These are phyloP conservation scores for Prunella himalayana DNA, from an alignment of 2,113 vertebrate species.

Conservation along the genomic window DNA sequence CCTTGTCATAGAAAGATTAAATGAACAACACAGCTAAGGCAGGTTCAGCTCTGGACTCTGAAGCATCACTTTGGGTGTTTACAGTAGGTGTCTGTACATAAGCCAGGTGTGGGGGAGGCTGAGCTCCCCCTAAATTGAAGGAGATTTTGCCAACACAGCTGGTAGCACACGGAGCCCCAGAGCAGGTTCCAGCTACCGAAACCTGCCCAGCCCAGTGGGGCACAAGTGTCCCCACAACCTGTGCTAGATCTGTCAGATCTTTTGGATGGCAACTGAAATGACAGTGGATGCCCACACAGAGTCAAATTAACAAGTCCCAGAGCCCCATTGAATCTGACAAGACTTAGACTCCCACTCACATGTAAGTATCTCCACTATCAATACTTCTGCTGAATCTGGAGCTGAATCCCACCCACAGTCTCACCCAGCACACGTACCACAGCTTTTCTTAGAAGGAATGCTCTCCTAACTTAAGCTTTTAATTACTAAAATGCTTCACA, in stretches of 20 bases:
- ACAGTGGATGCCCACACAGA: not conserved
- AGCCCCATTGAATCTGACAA: not conserved
- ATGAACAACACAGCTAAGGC: not conserved
- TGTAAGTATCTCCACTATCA: not conserved
- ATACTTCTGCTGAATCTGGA: not conserved
- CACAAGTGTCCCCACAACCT: not conserved
- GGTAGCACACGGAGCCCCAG: rapidly evolving
- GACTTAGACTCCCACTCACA: not conserved
- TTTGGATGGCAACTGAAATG: not conserved
- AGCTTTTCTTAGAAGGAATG: not conserved
- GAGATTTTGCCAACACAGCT: not conserved
- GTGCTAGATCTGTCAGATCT: not conserved
- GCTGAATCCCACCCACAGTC: not conserved
- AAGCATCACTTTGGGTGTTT: not conserved
- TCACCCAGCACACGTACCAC: rapidly evolving
- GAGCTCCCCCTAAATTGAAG: not conserved
- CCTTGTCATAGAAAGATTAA: not conserved
- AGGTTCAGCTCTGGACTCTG: not conserved
- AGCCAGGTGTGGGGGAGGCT: rapidly evolving
- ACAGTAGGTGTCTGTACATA: rapidly evolving
- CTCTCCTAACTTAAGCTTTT: not conserved
- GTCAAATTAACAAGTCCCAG: not conserved
- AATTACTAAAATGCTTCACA: not conserved
- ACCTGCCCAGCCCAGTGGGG: not conserved
- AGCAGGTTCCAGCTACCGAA: rapidly evolving